A percentile compares a stretch with the other conserved stretches of the same genome.
These are phyloP conservation scores for Rattus rattus DNA, from an alignment of 2,113 vertebrate species.

Conservation along the genomic window DNA sequence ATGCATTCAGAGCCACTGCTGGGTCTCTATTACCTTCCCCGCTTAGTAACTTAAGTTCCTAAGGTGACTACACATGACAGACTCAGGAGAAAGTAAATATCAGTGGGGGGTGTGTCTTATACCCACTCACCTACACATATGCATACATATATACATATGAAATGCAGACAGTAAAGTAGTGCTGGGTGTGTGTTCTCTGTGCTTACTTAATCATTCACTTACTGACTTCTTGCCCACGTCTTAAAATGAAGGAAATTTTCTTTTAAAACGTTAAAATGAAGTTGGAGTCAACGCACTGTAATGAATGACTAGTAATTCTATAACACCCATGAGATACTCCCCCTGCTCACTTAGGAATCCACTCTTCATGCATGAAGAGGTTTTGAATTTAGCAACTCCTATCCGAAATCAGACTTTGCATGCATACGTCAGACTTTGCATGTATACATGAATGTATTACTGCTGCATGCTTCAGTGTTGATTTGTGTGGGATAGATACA, in stretches of 20 bases:
- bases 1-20: not conserved
- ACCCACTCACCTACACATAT: accelerated
- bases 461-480: not conserved
- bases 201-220: not conserved
- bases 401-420: constrained; percentile 4
- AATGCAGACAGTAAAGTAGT: not conserved
- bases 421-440: not conserved
- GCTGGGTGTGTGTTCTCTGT: not conserved
- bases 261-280: constrained; percentile 36
- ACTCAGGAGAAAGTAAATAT: not conserved
- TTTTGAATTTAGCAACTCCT: constrained; percentile 29
- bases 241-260: not conserved
- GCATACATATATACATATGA: not conserved
- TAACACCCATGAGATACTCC: not conserved
- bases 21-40: not conserved
- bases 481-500: not conserved
- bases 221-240: not conserved
- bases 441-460: not conserved
- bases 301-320: not conserved
- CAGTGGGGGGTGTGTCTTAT: accelerated
- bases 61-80: not conserved
- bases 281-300: not conserved
- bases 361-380: not conserved
- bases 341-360: not conserved
- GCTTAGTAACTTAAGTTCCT: not conserved